These are phyloP conservation scores for Sinosuthora webbiana DNA, from an alignment of 2,113 vertebrate genomes.

Conservation along the genomic window DNA sequence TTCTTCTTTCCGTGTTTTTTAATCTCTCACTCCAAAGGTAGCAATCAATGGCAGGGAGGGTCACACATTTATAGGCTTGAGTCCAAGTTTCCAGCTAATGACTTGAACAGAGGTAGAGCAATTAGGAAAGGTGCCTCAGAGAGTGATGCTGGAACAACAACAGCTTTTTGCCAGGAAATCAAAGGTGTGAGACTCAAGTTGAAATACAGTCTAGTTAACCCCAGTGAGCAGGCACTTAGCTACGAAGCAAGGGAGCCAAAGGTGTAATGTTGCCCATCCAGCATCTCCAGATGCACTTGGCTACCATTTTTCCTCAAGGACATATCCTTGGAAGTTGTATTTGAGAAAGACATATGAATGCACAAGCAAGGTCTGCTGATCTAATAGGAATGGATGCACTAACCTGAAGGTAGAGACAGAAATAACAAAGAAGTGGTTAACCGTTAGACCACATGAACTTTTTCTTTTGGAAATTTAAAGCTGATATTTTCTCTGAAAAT, in stretches of 20 bases:
- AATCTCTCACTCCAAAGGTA: neutral
- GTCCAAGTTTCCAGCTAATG: slow-evolving; percentile 20
- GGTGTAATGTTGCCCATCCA: neutral
- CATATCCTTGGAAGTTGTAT: neutral
- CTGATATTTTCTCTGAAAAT: neutral
- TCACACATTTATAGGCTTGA: neutral
- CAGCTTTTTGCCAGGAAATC: neutral
- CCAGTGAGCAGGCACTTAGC: neutral
- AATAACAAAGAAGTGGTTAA: neutral
- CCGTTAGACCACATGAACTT: neutral
- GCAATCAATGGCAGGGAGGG: neutral
- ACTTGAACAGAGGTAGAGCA: neutral
- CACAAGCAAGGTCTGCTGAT: neutral
- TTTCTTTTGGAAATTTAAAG: neutral
- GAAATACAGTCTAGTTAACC: neutral
- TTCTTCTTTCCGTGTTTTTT: neutral
- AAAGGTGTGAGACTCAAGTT: neutral
- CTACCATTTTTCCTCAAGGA: neutral
- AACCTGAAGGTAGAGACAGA: neutral
- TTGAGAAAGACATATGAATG: neutral
- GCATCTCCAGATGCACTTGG: neutral
- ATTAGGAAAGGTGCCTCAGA: neutral
- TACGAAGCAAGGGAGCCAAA: neutral
- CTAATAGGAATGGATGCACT: neutral
- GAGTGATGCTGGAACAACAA: neutral